These are phyloP conservation scores for Micromys minutus DNA, from an alignment of 2,113 vertebrate species.

Conservation along the genomic window DNA sequence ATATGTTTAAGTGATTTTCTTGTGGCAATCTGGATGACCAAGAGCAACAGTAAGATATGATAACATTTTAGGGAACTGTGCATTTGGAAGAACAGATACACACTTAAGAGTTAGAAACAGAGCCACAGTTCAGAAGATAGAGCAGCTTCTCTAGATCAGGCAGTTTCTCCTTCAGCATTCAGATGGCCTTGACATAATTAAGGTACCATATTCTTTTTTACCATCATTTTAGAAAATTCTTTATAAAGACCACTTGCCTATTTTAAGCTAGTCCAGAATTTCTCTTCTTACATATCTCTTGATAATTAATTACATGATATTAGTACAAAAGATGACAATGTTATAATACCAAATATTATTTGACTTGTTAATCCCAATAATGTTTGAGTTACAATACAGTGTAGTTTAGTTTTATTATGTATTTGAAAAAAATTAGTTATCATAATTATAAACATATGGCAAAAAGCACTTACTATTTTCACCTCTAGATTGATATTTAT, in stretches of 20 bases:
- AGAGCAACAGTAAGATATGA: background rate
- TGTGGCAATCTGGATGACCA: background rate
- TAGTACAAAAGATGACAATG: background rate
- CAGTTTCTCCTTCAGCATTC: background rate
- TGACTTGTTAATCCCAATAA: background rate
- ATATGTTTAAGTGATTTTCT: background rate
- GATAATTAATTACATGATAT: background rate
- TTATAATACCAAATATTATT: background rate
- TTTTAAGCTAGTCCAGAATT: background rate
- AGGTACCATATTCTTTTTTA: background rate
- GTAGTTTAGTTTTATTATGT: background rate
- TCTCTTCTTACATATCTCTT: background rate
- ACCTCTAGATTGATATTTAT: background rate
- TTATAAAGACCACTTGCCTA: background rate
- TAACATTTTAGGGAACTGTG: background rate
- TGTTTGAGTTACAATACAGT: background rate
- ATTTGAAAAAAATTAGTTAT: background rate
- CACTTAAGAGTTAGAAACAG: background rate
- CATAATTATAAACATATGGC: constrained; percentile 29
- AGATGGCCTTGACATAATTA: background rate
- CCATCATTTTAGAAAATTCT: background rate
- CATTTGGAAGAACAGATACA: background rate
- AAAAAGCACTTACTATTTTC: background rate
- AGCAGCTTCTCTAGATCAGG: background rate
- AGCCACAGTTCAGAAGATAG: background rate